Evolutionary conservation across 1,140 invertebrate genomes (phyloP), one percentile per base, ranked within the genome.

Genomic region (Trichonephila clavata): DNA sequence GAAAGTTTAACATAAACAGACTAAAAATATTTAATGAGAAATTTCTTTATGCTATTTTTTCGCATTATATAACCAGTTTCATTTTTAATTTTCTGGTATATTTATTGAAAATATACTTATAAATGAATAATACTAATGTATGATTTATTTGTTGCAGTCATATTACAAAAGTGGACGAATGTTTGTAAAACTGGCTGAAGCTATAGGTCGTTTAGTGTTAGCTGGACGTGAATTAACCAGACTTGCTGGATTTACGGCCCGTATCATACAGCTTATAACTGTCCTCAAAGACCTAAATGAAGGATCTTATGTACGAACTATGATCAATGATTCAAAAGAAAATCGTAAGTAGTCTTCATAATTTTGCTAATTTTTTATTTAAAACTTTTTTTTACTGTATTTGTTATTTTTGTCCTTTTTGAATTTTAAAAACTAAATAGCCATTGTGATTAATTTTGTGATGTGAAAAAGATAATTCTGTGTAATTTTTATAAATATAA

Each of bases 81-180:
- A 50, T 50, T 50, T 50, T 50, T 50, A 50, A 50, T 50, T 50
- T 50, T 50, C 0, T 50, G 0, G 50, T 50, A 50, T 50, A 50
- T 10, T 50, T 50, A 50, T 13, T 50, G 50, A 50, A 50, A 13
- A 0, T 50, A 7, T 50, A 0, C 10, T 50, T 5, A 39, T 39
- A 39, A 39, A 39, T 5, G 50, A 5, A 50, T 50, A 5, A 10
- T 50, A 50, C 8, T 13, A 50, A 7, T 50, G 50, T 50, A 50
- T 50, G 10, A 50, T 50, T 10, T 27, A 59, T 84, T 3, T 84
- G 84, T 97, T 96, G 39, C 96, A 97, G 96, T 97, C 98, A 95
- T 99, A 99, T 95, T 99, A 99, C 95, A 99, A 98, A 20, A 98
- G 98, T 96, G 99, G 99, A 0, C 96, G 99, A 21, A 99, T 99